Percentiles rank a stretch among this genome's conserved stretches.
Conservation (phyloP, 2,888 invertebrate species). For the Caenorhabditis japonica region DNA sequence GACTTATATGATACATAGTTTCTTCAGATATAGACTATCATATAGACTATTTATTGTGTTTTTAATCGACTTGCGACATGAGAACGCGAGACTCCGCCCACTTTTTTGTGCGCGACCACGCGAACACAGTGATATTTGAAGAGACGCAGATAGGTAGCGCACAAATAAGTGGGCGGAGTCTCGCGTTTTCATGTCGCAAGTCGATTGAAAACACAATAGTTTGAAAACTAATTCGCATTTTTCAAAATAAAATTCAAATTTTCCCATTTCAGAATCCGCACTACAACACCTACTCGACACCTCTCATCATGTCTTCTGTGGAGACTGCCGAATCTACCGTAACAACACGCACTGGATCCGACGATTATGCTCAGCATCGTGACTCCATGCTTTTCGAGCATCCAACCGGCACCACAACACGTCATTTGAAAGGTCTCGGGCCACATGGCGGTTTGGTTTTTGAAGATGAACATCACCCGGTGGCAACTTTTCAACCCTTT, state of each 20-base stretch:
- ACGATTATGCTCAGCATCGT: constrained; percentile 44
- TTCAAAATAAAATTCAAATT: too few relatives aligned
- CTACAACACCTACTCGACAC: constrained; percentile 63
- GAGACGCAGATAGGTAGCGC: too few relatives aligned
- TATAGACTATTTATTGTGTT: too few relatives aligned
- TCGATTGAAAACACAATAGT: too few relatives aligned
- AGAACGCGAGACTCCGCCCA: too few relatives aligned
- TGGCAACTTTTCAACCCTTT: constrained; percentile 11
- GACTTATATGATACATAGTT: too few relatives aligned
- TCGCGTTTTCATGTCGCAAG: too few relatives aligned
- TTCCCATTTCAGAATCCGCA: constrained; percentile 50
- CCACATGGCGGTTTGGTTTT: constrained; percentile 61
- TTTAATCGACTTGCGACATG: too few relatives aligned
- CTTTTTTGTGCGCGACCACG: too few relatives aligned
- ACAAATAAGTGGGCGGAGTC: too few relatives aligned
- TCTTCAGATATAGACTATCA: not conserved
- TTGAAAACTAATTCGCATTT: not conserved
- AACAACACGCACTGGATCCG: constrained; percentile 62
- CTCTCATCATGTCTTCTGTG: constrained; percentile 58
- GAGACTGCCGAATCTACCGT: constrained; percentile 68
- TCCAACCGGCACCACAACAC: constrained; percentile 46
- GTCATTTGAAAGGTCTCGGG: constrained; percentile 62
- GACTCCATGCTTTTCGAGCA: constrained; percentile 54
- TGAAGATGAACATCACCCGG: constrained; percentile 51
- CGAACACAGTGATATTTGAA: too few relatives aligned